Conservation (phyloP, 2,888 invertebrate species). For the Plebejus anna region DNA sequence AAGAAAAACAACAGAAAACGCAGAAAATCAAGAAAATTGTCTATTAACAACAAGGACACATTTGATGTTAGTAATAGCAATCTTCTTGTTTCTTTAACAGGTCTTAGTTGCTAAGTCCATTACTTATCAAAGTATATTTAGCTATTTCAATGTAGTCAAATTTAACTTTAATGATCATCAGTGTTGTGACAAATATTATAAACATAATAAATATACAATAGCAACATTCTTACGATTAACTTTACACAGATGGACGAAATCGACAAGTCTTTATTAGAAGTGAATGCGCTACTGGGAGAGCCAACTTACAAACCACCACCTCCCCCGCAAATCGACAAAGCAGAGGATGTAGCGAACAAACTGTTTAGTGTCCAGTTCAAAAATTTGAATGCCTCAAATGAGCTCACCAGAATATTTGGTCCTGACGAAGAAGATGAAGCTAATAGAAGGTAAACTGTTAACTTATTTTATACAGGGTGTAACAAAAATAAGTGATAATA, state of each 20-base stretch:
- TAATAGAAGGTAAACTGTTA: slow-evolving; percentile 17
- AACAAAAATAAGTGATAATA: too few relatives aligned
- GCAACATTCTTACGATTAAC: background rate
- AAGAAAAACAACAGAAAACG: slow-evolving; percentile 45
- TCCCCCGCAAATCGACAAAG: background rate
- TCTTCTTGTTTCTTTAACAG: background rate
- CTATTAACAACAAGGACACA: slow-evolving; percentile 26
- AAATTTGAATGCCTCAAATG: slow-evolving; percentile 46
- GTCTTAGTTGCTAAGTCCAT: too few relatives aligned
- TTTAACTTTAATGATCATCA: background rate
- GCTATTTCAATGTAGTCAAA: background rate
- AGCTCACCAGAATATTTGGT: slow-evolving; percentile 49
- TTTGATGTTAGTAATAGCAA: slow-evolving; percentile 32
- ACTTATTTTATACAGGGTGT: too few relatives aligned
- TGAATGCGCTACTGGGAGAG: slow-evolving; percentile 53
- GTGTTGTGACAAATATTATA: background rate
- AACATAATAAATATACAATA: background rate
- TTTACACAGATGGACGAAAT: slow-evolving; percentile 54
- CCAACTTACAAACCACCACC: slow-evolving; percentile 38
- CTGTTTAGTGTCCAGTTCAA: slow-evolving; percentile 40
- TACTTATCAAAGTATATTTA: too few relatives aligned
- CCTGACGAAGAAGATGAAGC: slow-evolving; percentile 43
- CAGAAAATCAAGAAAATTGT: slow-evolving; percentile 37
- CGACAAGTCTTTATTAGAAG: slow-evolving; percentile 51
- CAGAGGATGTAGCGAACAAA: slow-evolving; percentile 15